Evolutionary conservation across 2,888 invertebrate genomes (phyloP).

Genomic region (Celastrina argiolus): DNA sequence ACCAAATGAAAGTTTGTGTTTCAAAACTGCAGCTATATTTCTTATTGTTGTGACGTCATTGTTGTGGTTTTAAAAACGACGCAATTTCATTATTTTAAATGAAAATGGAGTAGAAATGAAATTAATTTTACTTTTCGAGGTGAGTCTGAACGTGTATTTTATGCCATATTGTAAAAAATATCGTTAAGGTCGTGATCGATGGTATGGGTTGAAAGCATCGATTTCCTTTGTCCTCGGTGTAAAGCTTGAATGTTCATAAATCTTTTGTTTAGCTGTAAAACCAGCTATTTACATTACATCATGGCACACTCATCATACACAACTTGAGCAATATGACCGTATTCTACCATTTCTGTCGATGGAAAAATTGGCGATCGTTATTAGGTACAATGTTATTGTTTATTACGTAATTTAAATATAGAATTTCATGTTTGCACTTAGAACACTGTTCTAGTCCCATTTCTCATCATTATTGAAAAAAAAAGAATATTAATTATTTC

Average conservation of each 20-base stretch:
- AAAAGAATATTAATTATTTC: neutral
- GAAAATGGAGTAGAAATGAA: constrained; percentile 75
- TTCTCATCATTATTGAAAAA: too few species aligned
- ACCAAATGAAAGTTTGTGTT: constrained; percentile 39
- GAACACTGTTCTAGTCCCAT: neutral
- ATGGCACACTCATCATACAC: neutral
- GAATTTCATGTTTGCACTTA: neutral
- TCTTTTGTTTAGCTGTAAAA: constrained; percentile 10
- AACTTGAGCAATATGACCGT: neutral
- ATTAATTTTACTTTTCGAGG: constrained; percentile 61
- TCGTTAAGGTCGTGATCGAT: constrained; percentile 28
- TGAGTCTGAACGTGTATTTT: constrained; percentile 40
- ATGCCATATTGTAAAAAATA: neutral
- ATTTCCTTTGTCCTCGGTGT: constrained; percentile 75
- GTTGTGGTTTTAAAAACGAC: constrained; percentile 78
- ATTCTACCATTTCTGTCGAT: neutral
- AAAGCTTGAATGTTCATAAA: constrained; percentile 34
- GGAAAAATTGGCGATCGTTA: neutral
- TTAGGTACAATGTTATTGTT: constrained; percentile 15
- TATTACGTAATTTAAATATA: constrained; percentile 11
- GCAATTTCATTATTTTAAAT: constrained; percentile 75
- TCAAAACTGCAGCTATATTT: constrained; percentile 53
- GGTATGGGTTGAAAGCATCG: constrained; percentile 50
- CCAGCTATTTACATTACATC: neutral
- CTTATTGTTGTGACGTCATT: constrained; percentile 78